Conservation (phyloP, 2,797 vertebrate genomes). For the Luscinia megarhynchos region DNA sequence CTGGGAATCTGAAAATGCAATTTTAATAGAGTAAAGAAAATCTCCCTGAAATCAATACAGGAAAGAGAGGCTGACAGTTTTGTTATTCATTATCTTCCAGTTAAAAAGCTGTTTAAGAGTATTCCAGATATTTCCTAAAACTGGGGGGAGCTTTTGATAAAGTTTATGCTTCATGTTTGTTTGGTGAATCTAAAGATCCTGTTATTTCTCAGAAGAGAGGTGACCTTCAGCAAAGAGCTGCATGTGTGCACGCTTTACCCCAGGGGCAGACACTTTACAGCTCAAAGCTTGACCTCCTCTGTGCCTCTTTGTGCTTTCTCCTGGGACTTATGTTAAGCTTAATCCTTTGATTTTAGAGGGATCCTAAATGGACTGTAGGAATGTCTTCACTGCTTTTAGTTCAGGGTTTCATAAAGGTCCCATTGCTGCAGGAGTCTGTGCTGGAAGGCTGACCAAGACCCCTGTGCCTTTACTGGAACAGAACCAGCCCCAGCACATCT, state of each 20-base stretch:
- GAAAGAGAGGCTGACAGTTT: constrained; percentile 25
- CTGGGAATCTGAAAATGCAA: constrained; percentile 12
- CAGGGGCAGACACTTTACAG: background rate
- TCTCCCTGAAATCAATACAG: constrained; percentile 42
- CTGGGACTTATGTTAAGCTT: background rate
- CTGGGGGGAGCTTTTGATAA: background rate
- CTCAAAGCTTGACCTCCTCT: background rate
- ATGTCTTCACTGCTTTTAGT: background rate
- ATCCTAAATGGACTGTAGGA: background rate
- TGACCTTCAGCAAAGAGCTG: background rate
- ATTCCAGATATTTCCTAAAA: constrained; percentile 24
- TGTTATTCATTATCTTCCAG: constrained; percentile 41
- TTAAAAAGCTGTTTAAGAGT: constrained; percentile 3
- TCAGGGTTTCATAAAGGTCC: background rate
- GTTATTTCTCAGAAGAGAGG: constrained; percentile 13
- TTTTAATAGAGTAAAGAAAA: constrained; percentile 24
- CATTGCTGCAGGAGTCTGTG: background rate
- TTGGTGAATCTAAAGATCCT: background rate
- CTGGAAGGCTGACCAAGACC: background rate
- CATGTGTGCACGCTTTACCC: background rate
- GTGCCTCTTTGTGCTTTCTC: background rate
- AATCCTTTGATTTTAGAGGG: background rate
- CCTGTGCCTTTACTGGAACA: background rate
- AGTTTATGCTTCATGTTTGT: background rate
- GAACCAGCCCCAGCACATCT: background rate